Base-by-base conservation (phyloP, 2,797 vertebrate genomes). In the Megalops cyprinoides region DNA sequence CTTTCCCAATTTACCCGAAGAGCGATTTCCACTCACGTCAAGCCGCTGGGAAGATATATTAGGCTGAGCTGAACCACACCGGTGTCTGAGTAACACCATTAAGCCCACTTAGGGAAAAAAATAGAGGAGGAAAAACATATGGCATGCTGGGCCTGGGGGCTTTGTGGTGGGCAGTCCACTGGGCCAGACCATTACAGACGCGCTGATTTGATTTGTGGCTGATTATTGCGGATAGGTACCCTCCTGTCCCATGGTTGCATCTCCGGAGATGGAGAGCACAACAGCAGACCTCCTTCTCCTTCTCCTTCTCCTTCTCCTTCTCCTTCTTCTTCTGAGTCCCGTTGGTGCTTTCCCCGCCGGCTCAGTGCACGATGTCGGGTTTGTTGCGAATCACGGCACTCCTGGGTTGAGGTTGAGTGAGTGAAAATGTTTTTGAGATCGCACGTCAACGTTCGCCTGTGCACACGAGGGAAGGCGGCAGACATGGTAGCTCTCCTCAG, bases 31-130 rank as follows among this genome's bases (percentile, higher is more conserved):
- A 2, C 82, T 51, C 74, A 78, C 87, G 88, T 89, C 86, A 82
- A 88, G 91, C 82, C 87, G 89, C 85, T 85, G 82, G 85, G 88
- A 88, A 90, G 89, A 91, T 91, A 86, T 83, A 91, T 89, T 87
- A 46, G 42, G 39, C 88, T 85, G 82, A 88, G 4, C 1, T 42
- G 69, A 73, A 78, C 44, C 67, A 58, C 42, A 60, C 37, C 23
- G 10, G 31, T 62, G 53, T 60, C 48, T 49, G 20, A 4, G 55
- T 8, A 15, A 37, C n/a, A n/a, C n/a, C n/a, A n/a, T n/a, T n/a
- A 7, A 9, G 12, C 28, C 74, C 49, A 12, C 51, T 15, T 12
- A 10, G 10, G 18, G 2, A 14, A 53, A 12, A 42, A 4, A 18
- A 9, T 39, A 31, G 34, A 28, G 53, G 25, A 8, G 4, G 42